phyloP scores from a whole-genome alignment of 1,140 invertebrate species.

The Drosophila orosa region DNA sequence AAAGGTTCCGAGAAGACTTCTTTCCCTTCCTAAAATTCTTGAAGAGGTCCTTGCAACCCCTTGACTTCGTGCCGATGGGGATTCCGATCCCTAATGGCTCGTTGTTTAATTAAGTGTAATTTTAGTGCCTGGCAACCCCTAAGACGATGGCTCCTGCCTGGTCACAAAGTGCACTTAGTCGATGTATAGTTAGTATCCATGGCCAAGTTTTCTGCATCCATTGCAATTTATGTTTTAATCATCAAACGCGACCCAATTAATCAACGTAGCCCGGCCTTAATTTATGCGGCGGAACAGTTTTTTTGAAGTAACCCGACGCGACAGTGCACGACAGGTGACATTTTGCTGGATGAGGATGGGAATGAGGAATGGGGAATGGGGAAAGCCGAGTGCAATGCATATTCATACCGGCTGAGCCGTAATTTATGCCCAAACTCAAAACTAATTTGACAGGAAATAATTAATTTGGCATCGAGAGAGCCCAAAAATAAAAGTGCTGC shows the following conservation, averaged over 20 bases:
- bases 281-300: conserved; percentile 77
- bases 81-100: conserved; percentile 68
- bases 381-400: conserved; percentile 51
- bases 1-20: not conserved
- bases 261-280: conserved; percentile 64
- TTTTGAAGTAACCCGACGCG: conserved; percentile 55
- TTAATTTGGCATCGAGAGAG: conserved; percentile 68
- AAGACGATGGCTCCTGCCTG: not conserved
- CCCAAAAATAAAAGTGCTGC: conserved; percentile 54
- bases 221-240: conserved; percentile 81
- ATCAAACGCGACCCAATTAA: conserved; percentile 78
- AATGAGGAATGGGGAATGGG: not conserved
- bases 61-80: conserved; percentile 23
- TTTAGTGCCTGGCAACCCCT: conserved; percentile 66
- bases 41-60: conserved; percentile 10
- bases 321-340: conserved; percentile 69
- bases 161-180: conserved; percentile 5
- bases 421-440: conserved; percentile 71
- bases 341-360: conserved; percentile 28
- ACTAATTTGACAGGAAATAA: conserved; percentile 82
- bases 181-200: conserved; percentile 18
- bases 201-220: conserved; percentile 51
- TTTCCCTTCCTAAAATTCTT: conserved; percentile 6
- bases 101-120: conserved; percentile 79
- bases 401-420: conserved; percentile 52